Base-by-base conservation (phyloP, 2,113 vertebrate genomes). In the Promerops cafer region DNA sequence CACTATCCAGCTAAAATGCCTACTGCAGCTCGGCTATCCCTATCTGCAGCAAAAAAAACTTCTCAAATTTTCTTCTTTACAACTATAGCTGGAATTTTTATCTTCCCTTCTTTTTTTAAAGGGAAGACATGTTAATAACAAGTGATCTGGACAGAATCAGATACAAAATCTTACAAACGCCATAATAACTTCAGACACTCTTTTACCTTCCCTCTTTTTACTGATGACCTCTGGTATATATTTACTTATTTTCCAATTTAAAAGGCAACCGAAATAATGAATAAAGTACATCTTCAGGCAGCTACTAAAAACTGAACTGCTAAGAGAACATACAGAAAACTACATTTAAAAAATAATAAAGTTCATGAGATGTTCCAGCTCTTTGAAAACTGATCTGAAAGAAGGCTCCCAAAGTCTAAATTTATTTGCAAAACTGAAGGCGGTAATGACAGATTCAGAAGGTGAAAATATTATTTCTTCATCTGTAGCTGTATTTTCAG, bases 401-500 rank as follows among this genome's bases (percentile, higher is more conserved):
- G 9, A 76, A 76, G 21, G n/a, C n/a, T 83, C 63, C 24, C 3
- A 2, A 83, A 56, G 42, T 23, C 50, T 57, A 57, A 44, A 76
- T 76, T 83, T 49, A 77, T 57, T 86, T 15, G 8, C 28, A 76
- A 82, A 83, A 81, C 4, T 49, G 21, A 84, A 74, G 54, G 35
- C 3, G 1, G 44, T 54, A 95, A 47, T 50, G 52, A 79, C 57
- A 90, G 93, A 93, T 89, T 96, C 64, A 47, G 80, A 94, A 95
- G 68, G n/a, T 15, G 6, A 82, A 16, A 15, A 91, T 35, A 33
- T 74, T 83, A 85, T 66, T 83, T 68, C 26, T 54, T 82, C 35
- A 94, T 81, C 79, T 93, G 17, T 39, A 94, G 56, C 79, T 95
- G 76, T 92, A 90, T 86, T 96, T 94, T 86, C 68, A 71, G 79